Conservation (phyloP, 2,113 vertebrate genomes). For the Phylloscopus trochilus region DNA sequence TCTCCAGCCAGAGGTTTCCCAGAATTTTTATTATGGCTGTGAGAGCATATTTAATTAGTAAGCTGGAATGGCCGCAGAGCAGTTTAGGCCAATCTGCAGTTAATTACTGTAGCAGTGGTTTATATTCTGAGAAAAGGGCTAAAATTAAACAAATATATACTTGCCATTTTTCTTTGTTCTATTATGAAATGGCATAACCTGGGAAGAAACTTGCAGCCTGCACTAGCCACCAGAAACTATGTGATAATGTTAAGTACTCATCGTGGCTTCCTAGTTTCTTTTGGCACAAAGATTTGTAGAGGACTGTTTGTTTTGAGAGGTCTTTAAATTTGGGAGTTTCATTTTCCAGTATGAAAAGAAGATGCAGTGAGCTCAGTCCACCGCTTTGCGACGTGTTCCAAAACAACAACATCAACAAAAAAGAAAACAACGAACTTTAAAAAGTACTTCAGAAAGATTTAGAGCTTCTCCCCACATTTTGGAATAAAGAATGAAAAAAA, state of each 20-base stretch:
- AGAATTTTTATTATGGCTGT: slow-evolving; percentile 61
- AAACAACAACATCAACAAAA: background rate
- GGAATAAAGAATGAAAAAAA: background rate
- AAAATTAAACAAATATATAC: slow-evolving; percentile 44
- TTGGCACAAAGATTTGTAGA: background rate
- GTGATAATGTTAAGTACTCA: background rate
- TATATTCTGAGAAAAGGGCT: slow-evolving; percentile 55
- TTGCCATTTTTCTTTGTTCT: slow-evolving; percentile 29
- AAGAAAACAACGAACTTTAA: accelerated
- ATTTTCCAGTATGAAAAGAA: background rate
- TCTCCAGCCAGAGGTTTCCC: slow-evolving; percentile 58
- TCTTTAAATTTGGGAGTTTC: background rate
- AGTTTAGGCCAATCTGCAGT: slow-evolving; percentile 36
- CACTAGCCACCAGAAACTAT: background rate
- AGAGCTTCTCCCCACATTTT: accelerated
- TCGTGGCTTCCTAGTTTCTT: background rate
- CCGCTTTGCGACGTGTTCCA: accelerated
- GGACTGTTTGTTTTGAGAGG: background rate
- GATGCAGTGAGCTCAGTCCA: background rate
- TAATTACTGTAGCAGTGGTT: slow-evolving; percentile 57
- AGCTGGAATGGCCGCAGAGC: slow-evolving; percentile 29
- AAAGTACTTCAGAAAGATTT: background rate
- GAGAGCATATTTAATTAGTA: slow-evolving; percentile 66
- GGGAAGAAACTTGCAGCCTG: background rate
- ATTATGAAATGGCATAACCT: background rate